Base-by-base conservation (phyloP, 2,797 vertebrate species). In the Argya squamiceps region DNA sequence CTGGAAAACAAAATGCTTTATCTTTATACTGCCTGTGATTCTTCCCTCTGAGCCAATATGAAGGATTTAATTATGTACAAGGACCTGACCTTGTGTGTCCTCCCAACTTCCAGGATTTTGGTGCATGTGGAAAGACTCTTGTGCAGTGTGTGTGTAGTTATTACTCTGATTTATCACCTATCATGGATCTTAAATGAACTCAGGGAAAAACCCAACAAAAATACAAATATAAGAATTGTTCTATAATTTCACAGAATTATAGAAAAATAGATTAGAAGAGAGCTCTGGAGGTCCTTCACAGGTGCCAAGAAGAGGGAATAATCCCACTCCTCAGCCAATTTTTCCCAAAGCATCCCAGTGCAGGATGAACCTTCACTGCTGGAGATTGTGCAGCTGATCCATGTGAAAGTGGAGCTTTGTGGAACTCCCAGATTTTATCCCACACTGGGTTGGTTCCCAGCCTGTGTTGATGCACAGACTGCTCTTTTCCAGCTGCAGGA, bases 331-430 rank as follows among this genome's bases (percentile, higher is more conserved):
- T 89, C 36, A 77, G 2, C 19, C n/a, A 15, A 19, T 71, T 84
- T 5, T 44, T 49, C 86, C 22, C 52, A 68, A 34, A 55, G 5
- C 34, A 41, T 43, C 39, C 27, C 15, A 24, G 27, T 39, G 50
- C 3, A n/a, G 0, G 0, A 23, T 75, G 47, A 81, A 18, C 22
- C 19, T 59, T 53, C 18, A 3, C 13, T 71, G 34, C 44, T n/a
- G 18, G 37, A 47, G 24, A 7, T 5, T 36, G 23, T 37, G 27
- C 36, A 74, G 41, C 32, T 32, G 53, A 47, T 46, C 44, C 22
- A 15, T 1, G 2, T 37, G 22, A 6, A 47, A 3, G 4, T 71
- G 89, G 22, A 11, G 23, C 3, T 43, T 39, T 39, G 30, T 76
- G 67, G 59, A 62, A 34, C 3, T 10, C 55, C 37, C 12, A 44